These are phyloP conservation scores for Carettochelys insculpta DNA, from an alignment of 2,113 vertebrate species.

Conservation along the genomic window DNA sequence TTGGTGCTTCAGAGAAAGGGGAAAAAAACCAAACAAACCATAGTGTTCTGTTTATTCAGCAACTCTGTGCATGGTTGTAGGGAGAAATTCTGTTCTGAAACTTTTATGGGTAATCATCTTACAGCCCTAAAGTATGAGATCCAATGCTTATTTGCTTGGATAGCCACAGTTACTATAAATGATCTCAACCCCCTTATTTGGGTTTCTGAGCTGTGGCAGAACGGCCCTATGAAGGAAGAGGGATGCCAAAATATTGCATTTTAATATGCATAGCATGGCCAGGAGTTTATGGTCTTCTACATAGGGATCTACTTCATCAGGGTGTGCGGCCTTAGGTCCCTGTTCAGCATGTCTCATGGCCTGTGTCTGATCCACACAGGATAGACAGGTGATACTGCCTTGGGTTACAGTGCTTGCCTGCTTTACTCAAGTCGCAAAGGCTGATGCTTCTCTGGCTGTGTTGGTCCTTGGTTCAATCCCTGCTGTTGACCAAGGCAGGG, in stretches of 20 bases:
- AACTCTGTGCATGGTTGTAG: not conserved
- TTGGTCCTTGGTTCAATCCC: not conserved
- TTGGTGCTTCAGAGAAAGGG: not conserved
- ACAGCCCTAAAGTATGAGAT: conserved; percentile 7
- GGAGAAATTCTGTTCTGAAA: conserved; percentile 22
- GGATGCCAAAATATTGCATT: not conserved
- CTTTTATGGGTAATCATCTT: conserved; percentile 21
- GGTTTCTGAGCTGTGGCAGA: not conserved
- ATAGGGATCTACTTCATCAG: not conserved
- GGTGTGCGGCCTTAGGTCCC: no score
- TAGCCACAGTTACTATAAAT: not conserved
- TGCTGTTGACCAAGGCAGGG: not conserved
- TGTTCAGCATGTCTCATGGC: not conserved
- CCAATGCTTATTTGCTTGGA: conserved; percentile 25
- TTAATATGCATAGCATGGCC: not conserved
- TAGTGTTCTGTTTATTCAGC: not conserved
- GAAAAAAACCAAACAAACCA: not conserved
- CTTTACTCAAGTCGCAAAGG: not conserved
- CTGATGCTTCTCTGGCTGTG: not conserved
- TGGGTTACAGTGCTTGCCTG: not conserved
- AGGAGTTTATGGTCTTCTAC: not conserved
- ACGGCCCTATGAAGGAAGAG: not conserved
- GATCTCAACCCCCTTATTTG: not conserved
- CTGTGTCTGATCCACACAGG: not conserved
- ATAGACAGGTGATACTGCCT: not conserved